Percentiles rank a stretch among this genome's conserved stretches.
phyloP scores from a whole-genome alignment of 2,797 vertebrate genomes.

The Euphonia xanthogaster region DNA sequence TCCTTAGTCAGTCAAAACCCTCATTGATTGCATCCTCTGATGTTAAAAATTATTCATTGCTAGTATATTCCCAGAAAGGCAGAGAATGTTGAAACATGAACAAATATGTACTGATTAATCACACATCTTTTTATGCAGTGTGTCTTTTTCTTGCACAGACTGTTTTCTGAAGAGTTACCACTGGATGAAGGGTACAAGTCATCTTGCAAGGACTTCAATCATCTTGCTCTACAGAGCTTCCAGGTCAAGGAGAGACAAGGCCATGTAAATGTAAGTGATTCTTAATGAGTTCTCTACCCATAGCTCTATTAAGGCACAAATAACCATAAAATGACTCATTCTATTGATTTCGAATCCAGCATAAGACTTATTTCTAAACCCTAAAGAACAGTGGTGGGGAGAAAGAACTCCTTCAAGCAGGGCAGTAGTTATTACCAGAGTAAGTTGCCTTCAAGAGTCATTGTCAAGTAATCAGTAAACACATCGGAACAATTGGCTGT shows the following conservation, averaged over 20 bases:
- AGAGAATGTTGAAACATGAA: not conserved
- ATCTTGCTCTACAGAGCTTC: not conserved
- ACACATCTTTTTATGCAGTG: not conserved
- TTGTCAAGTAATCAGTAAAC: not conserved
- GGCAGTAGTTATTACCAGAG: not conserved
- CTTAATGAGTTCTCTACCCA: constrained; percentile 13
- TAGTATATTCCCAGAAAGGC: constrained; percentile 6
- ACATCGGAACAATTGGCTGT: accelerated
- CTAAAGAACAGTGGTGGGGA: not conserved
- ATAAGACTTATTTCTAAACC: not conserved
- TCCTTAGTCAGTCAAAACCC: constrained; percentile 51
- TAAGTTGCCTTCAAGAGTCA: not conserved
- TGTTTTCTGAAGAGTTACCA: not conserved
- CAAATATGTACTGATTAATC: not conserved
- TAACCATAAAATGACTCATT: constrained; percentile 5
- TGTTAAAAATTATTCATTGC: constrained; percentile 34
- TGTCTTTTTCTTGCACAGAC: not conserved
- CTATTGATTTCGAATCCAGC: not conserved
- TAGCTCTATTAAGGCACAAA: constrained; percentile 22
- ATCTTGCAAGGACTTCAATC: not conserved
- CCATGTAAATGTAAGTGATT: constrained; percentile 18
- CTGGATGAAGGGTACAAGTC: not conserved
- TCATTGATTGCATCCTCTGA: constrained; percentile 46
- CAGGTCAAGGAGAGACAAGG: constrained; percentile 28
- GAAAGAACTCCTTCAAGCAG: not conserved